A percentile compares a stretch with the other conserved stretches of the same genome.
phyloP scores from a whole-genome alignment of 2,113 vertebrate species.

The Sorex fumeus region DNA sequence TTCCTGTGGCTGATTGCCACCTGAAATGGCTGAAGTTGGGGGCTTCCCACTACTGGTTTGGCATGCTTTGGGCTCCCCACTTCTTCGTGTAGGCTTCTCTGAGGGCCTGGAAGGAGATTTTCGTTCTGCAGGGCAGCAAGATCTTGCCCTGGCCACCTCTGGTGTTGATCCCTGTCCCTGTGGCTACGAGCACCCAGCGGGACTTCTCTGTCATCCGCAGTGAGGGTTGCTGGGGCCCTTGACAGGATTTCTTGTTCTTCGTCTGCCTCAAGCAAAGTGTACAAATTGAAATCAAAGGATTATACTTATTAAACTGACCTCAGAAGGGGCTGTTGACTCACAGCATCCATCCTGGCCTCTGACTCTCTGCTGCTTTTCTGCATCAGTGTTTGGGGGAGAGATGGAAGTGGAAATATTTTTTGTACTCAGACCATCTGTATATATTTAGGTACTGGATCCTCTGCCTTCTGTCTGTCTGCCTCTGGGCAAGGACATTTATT shows the following conservation, averaged over 20 bases:
- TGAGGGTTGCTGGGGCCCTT: not conserved
- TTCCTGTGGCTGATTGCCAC: not conserved
- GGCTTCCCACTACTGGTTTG: not conserved
- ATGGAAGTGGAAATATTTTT: not conserved
- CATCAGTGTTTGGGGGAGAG: not conserved
- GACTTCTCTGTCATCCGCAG: not conserved
- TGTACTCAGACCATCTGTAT: not conserved
- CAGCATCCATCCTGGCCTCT: not conserved
- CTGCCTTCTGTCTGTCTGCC: not conserved
- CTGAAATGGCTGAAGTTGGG: not conserved
- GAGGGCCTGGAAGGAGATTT: not conserved
- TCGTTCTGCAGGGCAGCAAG: not conserved
- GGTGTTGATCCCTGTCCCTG: not conserved
- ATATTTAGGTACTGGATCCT: not conserved
- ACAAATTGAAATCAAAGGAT: constrained; percentile 37
- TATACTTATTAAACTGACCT: constrained; percentile 39
- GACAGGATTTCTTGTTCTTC: constrained; percentile 39
- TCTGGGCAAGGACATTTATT: constrained; percentile 44
- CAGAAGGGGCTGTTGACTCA: not conserved
- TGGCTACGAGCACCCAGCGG: not conserved
- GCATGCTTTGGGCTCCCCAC: too few relatives aligned
- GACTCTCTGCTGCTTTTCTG: not conserved
- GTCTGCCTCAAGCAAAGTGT: constrained; percentile 33
- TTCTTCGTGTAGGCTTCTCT: not conserved
- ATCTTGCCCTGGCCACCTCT: accelerated